Percentiles rank a stretch among this genome's conserved stretches.
Evolutionary conservation across 2,797 vertebrate genomes (phyloP).

Genomic region (Amphiprion clarkii): DNA sequence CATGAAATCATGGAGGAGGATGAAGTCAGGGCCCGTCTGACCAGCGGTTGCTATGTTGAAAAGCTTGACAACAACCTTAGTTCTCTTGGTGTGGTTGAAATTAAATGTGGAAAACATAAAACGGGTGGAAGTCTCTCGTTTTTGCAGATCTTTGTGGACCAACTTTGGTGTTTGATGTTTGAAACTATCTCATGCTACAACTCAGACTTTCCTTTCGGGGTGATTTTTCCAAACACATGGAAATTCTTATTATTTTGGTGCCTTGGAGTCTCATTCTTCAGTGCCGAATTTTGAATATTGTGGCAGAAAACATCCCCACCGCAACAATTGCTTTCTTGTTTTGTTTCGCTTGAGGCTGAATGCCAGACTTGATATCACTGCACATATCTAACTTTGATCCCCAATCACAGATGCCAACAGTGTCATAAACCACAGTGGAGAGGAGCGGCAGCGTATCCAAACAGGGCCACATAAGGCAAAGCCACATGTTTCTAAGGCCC

Average conservation of each 20-base stretch:
- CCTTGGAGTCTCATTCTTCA: background rate
- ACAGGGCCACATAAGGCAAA: conserved; percentile 78
- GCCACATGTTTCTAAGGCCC: conserved; percentile 79
- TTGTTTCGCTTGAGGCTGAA: conserved; percentile 15
- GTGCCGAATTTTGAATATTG: conserved; percentile 3
- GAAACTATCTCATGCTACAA: conserved; percentile 59
- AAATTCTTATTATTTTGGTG: conserved; percentile 39
- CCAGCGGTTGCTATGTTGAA: conserved; percentile 64
- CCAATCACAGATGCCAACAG: conserved; percentile 47
- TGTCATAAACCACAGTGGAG: conserved; percentile 22
- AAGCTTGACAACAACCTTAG: conserved; percentile 48
- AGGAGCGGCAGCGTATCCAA: conserved; percentile 59
- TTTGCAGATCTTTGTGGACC: conserved; percentile 64
- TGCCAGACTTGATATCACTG: conserved; percentile 29
- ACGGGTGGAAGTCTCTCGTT: conserved; percentile 56
- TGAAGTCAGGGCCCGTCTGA: conserved; percentile 55
- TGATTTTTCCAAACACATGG: conserved; percentile 38
- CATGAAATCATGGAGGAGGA: conserved; percentile 51
- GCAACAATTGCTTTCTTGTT: background rate
- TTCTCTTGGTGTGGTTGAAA: conserved; percentile 61
- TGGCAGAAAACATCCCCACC: background rate
- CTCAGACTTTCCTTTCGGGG: conserved; percentile 71
- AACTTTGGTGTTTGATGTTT: conserved; percentile 51
- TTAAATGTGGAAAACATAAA: conserved; percentile 72
- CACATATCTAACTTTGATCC: conserved; percentile 38